Base-by-base conservation (phyloP, 2,113 vertebrate genomes). In the Copsychus sechellarum region DNA sequence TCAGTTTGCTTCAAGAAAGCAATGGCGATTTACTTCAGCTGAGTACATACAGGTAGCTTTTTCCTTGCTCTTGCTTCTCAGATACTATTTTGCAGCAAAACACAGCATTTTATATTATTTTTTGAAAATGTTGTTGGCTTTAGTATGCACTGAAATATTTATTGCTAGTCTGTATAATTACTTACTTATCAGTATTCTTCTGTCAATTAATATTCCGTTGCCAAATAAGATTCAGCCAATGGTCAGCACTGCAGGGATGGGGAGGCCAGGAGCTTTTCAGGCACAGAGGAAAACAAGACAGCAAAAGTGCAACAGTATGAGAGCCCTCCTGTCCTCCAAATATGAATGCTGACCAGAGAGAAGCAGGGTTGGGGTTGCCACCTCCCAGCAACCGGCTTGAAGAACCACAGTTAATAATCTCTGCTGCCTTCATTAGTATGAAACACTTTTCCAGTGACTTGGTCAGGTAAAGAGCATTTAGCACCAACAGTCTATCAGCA, bases 201-300 rank as follows among this genome's bases (percentile, higher is more conserved):
- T 70, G 21, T 28, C 13, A n/a, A 5, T 24, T 74, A 29, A 8
- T 50, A 25, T 66, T 77, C 8, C 8, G n/a, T 58, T 62, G 29
- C 40, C 28, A 47, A 50, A 7, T 20, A 38, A 50, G 24, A 58
- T 43, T 80, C 16, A 76, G 25, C 4, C 45, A 42, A 7, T 15
- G 34, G 8, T 24, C 21, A 33, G 42, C 60, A 42, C 36, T 6
- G 2, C 13, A 26, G 28, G 21, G 14, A 10, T 1, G 3, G 7
- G 5, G 18, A 45, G 22, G 11, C 23, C 45, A 33, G 64, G 34
- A 65, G 28, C 26, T 54, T 47, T 2, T 0, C 1, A 3, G 7
- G 38, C 31, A 4, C n/a, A 86, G 42, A 81, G 11, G 7, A 17
- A 34, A 56, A 20, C 2, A 14, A 47, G 14, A 3, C 8, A 64